Evolutionary conservation across 1,140 invertebrate species (phyloP).

Genomic region (Pseudomyrmex flavicornis): DNA sequence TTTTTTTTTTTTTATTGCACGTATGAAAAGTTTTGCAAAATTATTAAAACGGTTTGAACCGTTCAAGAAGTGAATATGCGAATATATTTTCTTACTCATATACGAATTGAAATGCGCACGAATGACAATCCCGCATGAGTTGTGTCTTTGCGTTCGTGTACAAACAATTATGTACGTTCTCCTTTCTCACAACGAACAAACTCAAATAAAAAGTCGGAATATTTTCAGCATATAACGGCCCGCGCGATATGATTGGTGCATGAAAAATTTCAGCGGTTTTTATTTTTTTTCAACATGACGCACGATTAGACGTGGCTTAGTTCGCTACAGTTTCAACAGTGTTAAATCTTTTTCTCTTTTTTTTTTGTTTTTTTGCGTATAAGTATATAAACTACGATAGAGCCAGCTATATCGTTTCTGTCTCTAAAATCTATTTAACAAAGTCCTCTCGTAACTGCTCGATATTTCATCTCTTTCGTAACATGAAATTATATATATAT

Average conservation of each 20-base stretch:
- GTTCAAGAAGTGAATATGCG: no score
- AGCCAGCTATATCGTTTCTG: conserved; percentile 82
- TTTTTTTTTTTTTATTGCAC: no score
- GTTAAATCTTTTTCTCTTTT: conserved; percentile 73
- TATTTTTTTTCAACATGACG: conserved; percentile 26
- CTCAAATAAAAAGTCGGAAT: conserved; percentile 47
- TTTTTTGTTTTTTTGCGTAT: conserved; percentile 62
- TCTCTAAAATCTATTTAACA: conserved; percentile 81
- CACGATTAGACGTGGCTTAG: conserved; percentile 50
- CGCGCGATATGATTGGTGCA: conserved; percentile 43
- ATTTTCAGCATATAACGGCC: conserved; percentile 32
- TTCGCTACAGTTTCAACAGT: conserved; percentile 69
- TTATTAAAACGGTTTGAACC: neutral
- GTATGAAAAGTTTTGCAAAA: no score
- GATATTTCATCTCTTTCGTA: conserved; percentile 62
- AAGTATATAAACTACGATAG: conserved; percentile 82
- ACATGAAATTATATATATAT: conserved; percentile 66
- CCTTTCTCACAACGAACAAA: neutral
- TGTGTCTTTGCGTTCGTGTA: neutral
- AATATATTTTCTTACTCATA: no score
- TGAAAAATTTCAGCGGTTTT: conserved; percentile 51
- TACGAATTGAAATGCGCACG: conserved; percentile 13
- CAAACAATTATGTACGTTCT: neutral
- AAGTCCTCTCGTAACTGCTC: conserved; percentile 68
- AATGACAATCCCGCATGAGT: neutral